Conservation (phyloP, 2,113 vertebrate species). For the Psittacara wagleri region DNA sequence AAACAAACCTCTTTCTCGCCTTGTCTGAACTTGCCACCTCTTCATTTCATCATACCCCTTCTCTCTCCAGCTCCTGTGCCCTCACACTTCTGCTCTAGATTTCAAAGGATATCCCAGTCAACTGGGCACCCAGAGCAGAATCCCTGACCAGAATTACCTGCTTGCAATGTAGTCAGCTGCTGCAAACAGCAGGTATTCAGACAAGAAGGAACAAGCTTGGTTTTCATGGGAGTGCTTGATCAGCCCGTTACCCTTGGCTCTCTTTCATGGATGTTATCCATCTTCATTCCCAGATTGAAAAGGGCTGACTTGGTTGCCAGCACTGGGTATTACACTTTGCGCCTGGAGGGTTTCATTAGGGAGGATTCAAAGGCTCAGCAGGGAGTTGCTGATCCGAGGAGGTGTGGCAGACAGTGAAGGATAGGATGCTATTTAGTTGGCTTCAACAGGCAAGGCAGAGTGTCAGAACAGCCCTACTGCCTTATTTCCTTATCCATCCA, state of each 20-base stretch:
- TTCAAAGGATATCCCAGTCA: not conserved
- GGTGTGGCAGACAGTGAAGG: not conserved
- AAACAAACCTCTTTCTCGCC: not conserved
- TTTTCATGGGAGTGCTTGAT: slow-evolving; percentile 18
- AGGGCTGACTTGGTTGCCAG: not conserved
- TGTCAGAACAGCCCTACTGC: not conserved
- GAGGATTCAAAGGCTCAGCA: not conserved
- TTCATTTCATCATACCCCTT: not conserved
- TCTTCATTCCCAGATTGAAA: not conserved
- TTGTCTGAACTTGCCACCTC: not conserved
- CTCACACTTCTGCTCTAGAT: not conserved
- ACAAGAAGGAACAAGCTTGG: slow-evolving; percentile 32
- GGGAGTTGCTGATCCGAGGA: not conserved
- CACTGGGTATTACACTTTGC: fast-evolving
- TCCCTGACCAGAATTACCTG: not conserved
- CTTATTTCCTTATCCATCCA: not conserved
- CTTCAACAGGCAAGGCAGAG: not conserved
- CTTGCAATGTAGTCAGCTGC: not conserved
- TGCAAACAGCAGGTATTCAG: not conserved
- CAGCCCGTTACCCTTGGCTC: not conserved
- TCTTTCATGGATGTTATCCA: not conserved
- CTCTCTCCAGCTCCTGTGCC: not conserved
- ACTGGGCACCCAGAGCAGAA: not conserved
- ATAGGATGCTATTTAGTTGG: not conserved
- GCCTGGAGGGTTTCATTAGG: not conserved